A percentile compares a stretch with the other conserved stretches of the same genome.
Conservation (phyloP, 2,797 vertebrate species). For the Pseudochaenichthys georgianus region DNA sequence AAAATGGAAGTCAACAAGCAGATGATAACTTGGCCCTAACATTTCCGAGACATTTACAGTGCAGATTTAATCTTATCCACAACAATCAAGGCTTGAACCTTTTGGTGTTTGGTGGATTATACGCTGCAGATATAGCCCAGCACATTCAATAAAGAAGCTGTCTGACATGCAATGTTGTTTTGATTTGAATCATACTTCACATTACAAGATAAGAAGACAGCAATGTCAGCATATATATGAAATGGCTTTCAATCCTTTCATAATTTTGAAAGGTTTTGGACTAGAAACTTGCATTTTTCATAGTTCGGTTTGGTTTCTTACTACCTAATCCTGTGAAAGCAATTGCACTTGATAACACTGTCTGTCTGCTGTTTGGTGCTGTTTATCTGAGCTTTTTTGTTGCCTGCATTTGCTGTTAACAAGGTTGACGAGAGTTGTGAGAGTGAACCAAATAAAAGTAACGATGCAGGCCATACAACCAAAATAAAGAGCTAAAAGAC, state of each 20-base stretch:
- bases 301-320: neutral
- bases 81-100: slow-evolving; percentile 31
- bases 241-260: slow-evolving; percentile 3
- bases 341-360: neutral
- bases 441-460: neutral
- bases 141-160: slow-evolving; percentile 2
- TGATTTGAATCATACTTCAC: slow-evolving; percentile 42
- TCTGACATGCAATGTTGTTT: slow-evolving; percentile 11
- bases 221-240: slow-evolving; percentile 28
- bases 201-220: slow-evolving; percentile 21
- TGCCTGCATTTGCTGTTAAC: neutral
- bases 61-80: slow-evolving; percentile 55
- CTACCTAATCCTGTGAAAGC: neutral
- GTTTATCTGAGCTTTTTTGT: neutral
- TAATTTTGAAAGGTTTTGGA: slow-evolving; percentile 13
- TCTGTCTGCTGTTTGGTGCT: neutral
- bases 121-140: slow-evolving; percentile 18
- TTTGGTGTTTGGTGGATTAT: slow-evolving; percentile 32
- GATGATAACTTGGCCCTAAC: slow-evolving; percentile 43
- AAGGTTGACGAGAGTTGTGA: neutral
- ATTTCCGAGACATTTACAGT: slow-evolving; percentile 64
- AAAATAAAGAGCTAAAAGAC: neutral
- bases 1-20: slow-evolving; percentile 6
- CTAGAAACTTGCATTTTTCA: neutral
- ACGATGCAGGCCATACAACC: neutral